Conservation (phyloP, 2,888 invertebrate species). For the Aplocera efformata region DNA sequence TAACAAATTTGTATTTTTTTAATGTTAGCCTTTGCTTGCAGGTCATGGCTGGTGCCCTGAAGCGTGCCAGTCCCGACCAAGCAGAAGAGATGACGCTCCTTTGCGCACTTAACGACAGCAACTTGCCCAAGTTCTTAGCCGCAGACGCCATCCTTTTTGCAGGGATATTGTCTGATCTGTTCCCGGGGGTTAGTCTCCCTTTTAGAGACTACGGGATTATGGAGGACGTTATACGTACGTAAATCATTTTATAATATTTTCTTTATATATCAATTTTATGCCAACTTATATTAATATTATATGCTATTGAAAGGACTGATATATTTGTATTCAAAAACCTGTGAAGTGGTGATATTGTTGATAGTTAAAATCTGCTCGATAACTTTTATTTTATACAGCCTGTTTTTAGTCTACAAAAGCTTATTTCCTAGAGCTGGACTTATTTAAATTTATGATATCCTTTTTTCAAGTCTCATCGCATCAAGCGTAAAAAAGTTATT, state of each 20-base stretch:
- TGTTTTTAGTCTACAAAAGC: too few species aligned
- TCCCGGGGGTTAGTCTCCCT: constrained; percentile 90
- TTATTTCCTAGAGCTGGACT: too few species aligned
- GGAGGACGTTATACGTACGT: constrained; percentile 82
- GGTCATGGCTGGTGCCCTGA: constrained; percentile 94
- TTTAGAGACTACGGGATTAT: constrained; percentile 89
- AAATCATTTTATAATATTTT: not conserved
- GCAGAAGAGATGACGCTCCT: constrained; percentile 91
- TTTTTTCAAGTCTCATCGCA: too few species aligned
- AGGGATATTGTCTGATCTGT: constrained; percentile 93
- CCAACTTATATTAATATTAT: too few species aligned
- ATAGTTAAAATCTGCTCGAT: too few species aligned
- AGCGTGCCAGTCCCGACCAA: constrained; percentile 91
- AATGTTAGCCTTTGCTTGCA: constrained; percentile 21
- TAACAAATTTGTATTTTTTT: not conserved
- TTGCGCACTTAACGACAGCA: constrained; percentile 92
- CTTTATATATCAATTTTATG: too few species aligned
- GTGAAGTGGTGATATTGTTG: too few species aligned
- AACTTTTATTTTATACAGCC: too few species aligned
- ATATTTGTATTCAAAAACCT: too few species aligned
- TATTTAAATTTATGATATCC: too few species aligned
- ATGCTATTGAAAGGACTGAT: too few species aligned
- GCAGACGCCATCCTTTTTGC: constrained; percentile 92
- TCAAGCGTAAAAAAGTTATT: too few species aligned
- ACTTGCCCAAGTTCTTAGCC: constrained; percentile 92